Conservation (phyloP, 2,797 vertebrate genomes). For the Scleropages formosus region DNA sequence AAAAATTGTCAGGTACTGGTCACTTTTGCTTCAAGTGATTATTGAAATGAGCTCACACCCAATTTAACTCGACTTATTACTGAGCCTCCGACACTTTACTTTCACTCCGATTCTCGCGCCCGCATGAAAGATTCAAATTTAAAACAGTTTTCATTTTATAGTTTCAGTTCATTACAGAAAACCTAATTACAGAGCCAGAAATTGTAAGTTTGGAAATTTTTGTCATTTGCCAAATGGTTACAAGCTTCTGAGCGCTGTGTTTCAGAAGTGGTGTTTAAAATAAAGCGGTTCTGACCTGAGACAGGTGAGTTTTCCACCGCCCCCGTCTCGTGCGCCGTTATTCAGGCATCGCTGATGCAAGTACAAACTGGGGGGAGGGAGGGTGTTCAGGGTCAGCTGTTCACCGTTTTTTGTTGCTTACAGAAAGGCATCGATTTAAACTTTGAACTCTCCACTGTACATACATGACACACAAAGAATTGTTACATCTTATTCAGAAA, state of each 20-base stretch:
- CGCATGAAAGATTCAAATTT: neutral
- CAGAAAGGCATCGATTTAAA: conserved; percentile 34
- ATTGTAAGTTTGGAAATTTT: neutral
- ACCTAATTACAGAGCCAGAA: too few species aligned
- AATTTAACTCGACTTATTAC: neutral
- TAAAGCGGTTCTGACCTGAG: neutral
- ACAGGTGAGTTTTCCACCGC: conserved; percentile 18
- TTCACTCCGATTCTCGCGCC: too few species aligned
- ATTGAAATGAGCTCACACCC: neutral
- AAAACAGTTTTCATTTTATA: neutral
- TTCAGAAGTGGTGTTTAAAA: neutral
- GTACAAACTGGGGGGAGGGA: neutral
- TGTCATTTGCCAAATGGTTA: neutral
- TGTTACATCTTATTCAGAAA: conserved; percentile 50
- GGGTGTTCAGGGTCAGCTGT: neutral
- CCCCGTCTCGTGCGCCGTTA: too few species aligned
- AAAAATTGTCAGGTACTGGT: neutral
- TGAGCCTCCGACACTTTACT: neutral
- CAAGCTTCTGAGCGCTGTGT: too few species aligned
- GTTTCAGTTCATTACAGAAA: too few species aligned
- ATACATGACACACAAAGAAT: conserved; percentile 69
- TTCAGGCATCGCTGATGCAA: too few species aligned
- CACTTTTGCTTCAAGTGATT: neutral
- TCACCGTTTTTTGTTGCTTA: conserved; percentile 1
- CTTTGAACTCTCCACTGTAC: conserved; percentile 49